A percentile compares a stretch with the other conserved stretches of the same genome.
These are phyloP conservation scores for Centrocercus urophasianus DNA, from an alignment of 2,113 vertebrate genomes.

Conservation along the genomic window DNA sequence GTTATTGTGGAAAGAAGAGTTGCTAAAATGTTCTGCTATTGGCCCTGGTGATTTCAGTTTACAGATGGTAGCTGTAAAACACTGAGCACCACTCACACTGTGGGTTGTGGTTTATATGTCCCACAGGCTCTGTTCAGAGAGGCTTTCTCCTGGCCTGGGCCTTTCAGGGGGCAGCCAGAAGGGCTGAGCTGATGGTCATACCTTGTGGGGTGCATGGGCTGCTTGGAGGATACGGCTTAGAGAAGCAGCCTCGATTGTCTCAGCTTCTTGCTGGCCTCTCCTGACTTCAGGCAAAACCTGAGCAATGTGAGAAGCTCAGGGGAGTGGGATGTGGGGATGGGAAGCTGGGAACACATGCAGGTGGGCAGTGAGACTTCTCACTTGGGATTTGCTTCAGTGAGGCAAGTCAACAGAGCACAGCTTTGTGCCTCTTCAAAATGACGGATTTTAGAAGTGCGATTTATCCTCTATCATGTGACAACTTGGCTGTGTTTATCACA, in stretches of 20 bases:
- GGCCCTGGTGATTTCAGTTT: not conserved
- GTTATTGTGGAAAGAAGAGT: not conserved
- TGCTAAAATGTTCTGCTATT: not conserved
- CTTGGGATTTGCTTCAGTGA: not conserved
- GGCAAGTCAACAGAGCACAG: not conserved
- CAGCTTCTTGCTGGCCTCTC: not conserved
- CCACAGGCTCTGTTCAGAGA: not conserved
- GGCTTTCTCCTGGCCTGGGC: not conserved
- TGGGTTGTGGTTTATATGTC: not conserved
- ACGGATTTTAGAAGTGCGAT: not conserved
- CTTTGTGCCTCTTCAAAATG: not conserved
- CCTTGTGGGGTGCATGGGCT: not conserved
- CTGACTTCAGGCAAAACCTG: not conserved
- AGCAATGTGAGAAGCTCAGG: too few species aligned
- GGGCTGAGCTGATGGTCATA: not conserved
- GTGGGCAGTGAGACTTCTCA: rapidly evolving
- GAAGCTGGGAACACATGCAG: too few species aligned
- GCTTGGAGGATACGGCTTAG: too few species aligned
- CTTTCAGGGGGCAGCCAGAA: too few species aligned
- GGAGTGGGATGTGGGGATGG: too few species aligned
- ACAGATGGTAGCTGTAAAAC: not conserved
- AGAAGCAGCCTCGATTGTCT: rapidly evolving
- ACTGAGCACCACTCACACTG: not conserved
- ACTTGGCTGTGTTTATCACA: not conserved
- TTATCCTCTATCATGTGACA: not conserved